phyloP scores from a whole-genome alignment of 2,113 vertebrate genomes.

The Scalopus aquaticus region DNA sequence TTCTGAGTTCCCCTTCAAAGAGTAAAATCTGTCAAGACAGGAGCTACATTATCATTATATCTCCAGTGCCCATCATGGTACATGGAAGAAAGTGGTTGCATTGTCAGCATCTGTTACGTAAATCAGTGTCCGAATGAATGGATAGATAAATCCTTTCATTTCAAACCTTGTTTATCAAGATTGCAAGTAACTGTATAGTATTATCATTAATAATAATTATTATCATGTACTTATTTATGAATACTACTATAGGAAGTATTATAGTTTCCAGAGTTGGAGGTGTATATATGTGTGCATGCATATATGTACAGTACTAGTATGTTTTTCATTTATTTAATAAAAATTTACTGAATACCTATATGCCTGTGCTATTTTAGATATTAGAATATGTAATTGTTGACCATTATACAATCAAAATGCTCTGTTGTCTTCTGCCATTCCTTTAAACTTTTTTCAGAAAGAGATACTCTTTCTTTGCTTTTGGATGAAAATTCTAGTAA shows the following conservation, averaged over 20 bases:
- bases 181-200: background rate
- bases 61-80: background rate
- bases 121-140: background rate
- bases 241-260: background rate
- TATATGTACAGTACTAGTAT: background rate
- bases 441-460: background rate
- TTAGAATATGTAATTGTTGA: background rate
- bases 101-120: background rate
- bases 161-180: background rate
- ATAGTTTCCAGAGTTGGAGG: background rate
- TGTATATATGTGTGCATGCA: background rate
- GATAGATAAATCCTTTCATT: background rate
- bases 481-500: background rate
- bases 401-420: background rate
- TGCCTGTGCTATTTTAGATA: background rate
- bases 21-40: background rate
- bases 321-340: background rate
- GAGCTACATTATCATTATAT: background rate
- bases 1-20: background rate
- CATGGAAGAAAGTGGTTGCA: background rate
- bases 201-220: background rate
- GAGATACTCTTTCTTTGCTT: background rate
- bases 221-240: background rate
- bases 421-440: background rate
- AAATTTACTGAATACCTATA: background rate